Evolutionary conservation across 2,888 invertebrate species (phyloP), one percentile per base, ranked within the genome.

Genomic region (Cepaea hortensis): DNA sequence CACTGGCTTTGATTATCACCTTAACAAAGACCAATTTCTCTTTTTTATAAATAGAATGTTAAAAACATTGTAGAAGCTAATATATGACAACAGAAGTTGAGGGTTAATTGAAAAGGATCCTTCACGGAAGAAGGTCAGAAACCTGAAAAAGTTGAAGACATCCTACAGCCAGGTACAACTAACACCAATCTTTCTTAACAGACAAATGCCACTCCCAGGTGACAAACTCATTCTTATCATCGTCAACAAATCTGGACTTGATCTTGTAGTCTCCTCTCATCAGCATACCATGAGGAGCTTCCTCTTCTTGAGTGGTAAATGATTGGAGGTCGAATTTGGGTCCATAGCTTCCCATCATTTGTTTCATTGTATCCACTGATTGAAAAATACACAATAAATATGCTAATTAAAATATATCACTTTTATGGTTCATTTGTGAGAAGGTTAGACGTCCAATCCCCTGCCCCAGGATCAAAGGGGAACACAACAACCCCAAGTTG

Each of bases 131-230:
- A 55, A 55, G 55, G 55, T 11, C 7, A 55, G 55, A 55, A 55
- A 55, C 11, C 35, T 35, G 35, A 35, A 35, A 35, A 35, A 35
- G 35, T 35, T 55, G 6, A 9, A 55, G 55, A 55, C n/a, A 55
- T 77, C 50, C 77, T 77, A 77, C 20, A 18, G 4, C 6, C 20
- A 7, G 55, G 13, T 55, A 9, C 3, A 3, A 76, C 50, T 50
- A 76, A 4, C 82, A 82, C 99, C 99, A 99, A 95, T 99, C 98
- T 95, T 99, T 99, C 95, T 98, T 98, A 94, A 99, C 98, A 94
- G 99, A 98, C 93, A 99, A 98, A 90, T 96, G 96, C 99, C 99
- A 99, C 93, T 98, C 98, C 99, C 99, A 99, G 94, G 98, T 98
- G 83, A 99, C 96, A 94, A 98, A 98, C 91, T 97, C 96, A 93